Evolutionary conservation across 2,888 invertebrate species (phyloP), one percentile per base, ranked within the genome.

Genomic region (Heliconius charithonia): DNA sequence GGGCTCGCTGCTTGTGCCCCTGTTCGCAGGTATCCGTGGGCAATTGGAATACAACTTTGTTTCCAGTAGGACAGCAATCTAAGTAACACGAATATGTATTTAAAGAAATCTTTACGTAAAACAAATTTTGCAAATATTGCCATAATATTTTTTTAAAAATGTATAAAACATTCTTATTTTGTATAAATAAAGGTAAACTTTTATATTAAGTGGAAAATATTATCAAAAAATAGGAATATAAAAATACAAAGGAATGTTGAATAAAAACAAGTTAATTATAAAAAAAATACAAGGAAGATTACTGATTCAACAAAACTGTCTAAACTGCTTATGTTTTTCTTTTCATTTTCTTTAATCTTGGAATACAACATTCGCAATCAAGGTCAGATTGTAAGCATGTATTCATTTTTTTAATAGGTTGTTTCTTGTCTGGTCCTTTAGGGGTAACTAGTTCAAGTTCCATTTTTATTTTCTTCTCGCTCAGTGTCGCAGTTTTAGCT

Each of bases 381-480:
- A 87, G 87, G 56, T 94, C 92, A 13, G 93, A 93, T 83, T 92
- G 93, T 62, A 92, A 84, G 83, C 87, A 88, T 63, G 85, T 85
- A 83, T 91, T 88, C 32, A 85, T 83, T 89, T 90, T 92, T 84
- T 87, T 69, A 12, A 96, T 89, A 0, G 96, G 95, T 0, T 95
- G 95, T 79, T 94, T 94, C 80, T 95, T 93, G 79, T 96, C 96
- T 0, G 94, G 93, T 0, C 95, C 96, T 84, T 96, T 96, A 0
- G 97, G 97, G 0, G 97, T 96, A 76, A 96, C 96, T 85, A 97
- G 90, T 86, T 97, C 97, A 84, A 97, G 84, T 88, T 97, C 97
- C 45, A 94, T 78, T 88, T 96, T 96, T 75, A 95, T 96, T 88
- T 96, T 97, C 85, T 95, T 96, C 76, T 96, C 96, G 0, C 94